A percentile compares a stretch with the other conserved stretches of the same genome.
phyloP scores from a whole-genome alignment of 2,113 vertebrate genomes.

The Sylvietta virens region DNA sequence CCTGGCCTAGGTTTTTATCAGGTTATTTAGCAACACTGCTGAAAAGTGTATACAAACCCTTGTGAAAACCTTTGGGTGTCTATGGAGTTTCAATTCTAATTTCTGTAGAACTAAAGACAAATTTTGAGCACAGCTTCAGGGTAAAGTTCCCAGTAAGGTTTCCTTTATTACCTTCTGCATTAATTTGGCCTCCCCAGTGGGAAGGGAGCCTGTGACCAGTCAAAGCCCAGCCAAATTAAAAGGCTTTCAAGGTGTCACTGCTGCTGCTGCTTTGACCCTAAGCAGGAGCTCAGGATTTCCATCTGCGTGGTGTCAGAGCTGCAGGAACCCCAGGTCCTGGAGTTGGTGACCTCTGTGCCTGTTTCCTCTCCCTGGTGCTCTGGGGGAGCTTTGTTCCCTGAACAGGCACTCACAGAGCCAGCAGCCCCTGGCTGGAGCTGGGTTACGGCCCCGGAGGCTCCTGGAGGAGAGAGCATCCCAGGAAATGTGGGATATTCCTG shows the following conservation, averaged over 20 bases:
- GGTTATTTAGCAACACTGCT: not conserved
- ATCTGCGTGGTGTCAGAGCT: accelerated
- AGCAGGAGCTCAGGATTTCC: not conserved
- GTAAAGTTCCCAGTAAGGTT: not conserved
- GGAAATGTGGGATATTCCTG: not conserved
- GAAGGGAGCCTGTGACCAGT: not conserved
- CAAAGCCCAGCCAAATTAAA: not conserved
- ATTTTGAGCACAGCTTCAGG: not conserved
- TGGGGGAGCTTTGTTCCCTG: not conserved
- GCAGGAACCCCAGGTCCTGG: not conserved
- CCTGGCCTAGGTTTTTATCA: not conserved
- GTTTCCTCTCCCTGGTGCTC: not conserved
- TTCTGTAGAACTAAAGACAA: not conserved
- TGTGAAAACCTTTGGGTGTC: not conserved
- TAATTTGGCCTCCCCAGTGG: not conserved
- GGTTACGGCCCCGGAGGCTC: not conserved
- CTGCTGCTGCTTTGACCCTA: not conserved
- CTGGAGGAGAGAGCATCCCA: not conserved
- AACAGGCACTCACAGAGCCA: not conserved
- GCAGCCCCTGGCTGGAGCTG: accelerated
- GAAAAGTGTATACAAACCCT: not conserved
- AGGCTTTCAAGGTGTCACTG: not conserved
- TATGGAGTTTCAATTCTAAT: not conserved
- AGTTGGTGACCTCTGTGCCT: not conserved
- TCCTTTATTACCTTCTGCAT: not conserved